Base-by-base conservation (phyloP, 2,113 vertebrate genomes). In the Calidris pygmaea region DNA sequence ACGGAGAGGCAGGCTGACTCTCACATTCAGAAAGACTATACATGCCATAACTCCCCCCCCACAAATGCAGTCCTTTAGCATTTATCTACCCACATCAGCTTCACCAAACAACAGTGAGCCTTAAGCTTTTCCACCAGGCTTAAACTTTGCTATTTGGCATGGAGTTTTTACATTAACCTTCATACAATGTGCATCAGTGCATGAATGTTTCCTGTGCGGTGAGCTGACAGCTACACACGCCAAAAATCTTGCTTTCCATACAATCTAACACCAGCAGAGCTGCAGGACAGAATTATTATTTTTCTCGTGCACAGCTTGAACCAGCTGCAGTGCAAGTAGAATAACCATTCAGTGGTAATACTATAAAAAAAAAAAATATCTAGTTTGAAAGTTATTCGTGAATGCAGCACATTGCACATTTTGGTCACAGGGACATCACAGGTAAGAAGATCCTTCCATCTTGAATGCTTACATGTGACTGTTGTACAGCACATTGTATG, bases 201-300 rank as follows among this genome's bases (percentile, higher is more conserved):
- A 97, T 96, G 96, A 98, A 98, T 96, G 96, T 48, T 97, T 98
- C 97, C 96, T 92, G 59, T 58, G 97, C 90, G 94, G 92, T 90
- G 96, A 98, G 95, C 97, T 98, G 97, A 98, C 96, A 98, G 97
- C 90, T 86, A 96, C 95, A 91, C 93, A 76, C 97, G 98, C 98
- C 98, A 98, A 98, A 97, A 97, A 90, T 90, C 96, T 96, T 97
- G 97, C 98, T 97, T 98, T 88, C 97, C 97, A 84, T 96, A 97
- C 97, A 97, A 94, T 96, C 98, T 98, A 98, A 89, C 97, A 96
- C 94, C 97, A 95, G 93, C 92, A 98, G 97, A 98, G 95, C 96
- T 86, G 92, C 96, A 98, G 98, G 98, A 94, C 90, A 97, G 95
- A 74, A 87, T 97, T 98, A 97, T 95, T 98, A 96, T 97, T 97